These are phyloP conservation scores for Pterois miles DNA, from an alignment of 2,797 vertebrate genomes.

Conservation along the genomic window DNA sequence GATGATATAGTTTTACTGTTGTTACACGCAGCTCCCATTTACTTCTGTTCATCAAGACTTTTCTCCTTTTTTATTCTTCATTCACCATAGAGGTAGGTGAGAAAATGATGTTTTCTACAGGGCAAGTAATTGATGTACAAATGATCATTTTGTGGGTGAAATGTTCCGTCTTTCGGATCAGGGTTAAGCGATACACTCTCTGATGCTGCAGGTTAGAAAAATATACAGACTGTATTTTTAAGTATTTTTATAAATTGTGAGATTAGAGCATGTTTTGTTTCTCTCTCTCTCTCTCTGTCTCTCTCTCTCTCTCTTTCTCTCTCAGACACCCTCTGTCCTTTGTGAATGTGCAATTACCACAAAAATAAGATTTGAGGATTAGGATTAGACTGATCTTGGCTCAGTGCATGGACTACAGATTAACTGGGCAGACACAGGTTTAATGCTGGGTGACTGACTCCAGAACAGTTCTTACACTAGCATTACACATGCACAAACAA, in stretches of 20 bases:
- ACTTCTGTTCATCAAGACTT: background rate
- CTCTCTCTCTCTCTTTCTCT: background rate
- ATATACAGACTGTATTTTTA: background rate
- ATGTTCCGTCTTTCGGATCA: background rate
- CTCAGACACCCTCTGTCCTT: background rate
- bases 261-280: background rate
- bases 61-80: background rate
- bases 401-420: constrained; percentile 14
- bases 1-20: too few relatives aligned
- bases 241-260: too few relatives aligned
- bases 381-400: constrained; percentile 21
- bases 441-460: constrained; percentile 20
- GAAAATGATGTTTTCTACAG: background rate
- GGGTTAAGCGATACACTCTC: background rate
- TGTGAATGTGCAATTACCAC: background rate
- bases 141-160: too few relatives aligned
- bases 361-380: constrained; percentile 23
- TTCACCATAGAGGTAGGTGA: background rate
- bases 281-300: background rate
- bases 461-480: background rate
- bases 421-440: constrained; percentile 10
- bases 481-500: constrained; percentile 3
- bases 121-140: background rate
- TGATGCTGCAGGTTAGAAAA: background rate
- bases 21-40: background rate